Conservation (phyloP, 30 jellyfish, hydroid and myxozoan genomes). For the Aurelia sp. region DNA sequence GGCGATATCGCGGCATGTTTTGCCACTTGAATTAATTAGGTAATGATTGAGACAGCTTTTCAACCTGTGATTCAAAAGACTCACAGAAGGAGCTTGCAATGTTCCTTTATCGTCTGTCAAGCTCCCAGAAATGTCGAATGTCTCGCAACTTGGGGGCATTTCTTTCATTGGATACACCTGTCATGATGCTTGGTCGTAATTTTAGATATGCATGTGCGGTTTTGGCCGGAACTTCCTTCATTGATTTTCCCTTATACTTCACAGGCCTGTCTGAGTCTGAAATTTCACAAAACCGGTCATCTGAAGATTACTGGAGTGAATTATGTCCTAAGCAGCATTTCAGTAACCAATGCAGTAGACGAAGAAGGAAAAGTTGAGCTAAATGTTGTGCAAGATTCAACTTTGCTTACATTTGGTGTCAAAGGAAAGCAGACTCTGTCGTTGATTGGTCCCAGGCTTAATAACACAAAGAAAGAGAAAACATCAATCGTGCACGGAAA, state of each 20-base stretch:
- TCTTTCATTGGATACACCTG: slow-evolving; percentile 5
- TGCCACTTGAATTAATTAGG: no score
- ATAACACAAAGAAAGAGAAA: slow-evolving; percentile 72
- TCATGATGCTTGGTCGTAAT: neutral
- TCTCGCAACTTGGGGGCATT: slow-evolving; percentile 25
- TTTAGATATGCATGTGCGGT: no score
- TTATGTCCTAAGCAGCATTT: slow-evolving; percentile 77
- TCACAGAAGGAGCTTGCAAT: slow-evolving; percentile 69
- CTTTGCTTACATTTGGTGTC: slow-evolving; percentile 75
- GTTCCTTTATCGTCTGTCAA: slow-evolving; percentile 65
- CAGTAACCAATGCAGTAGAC: slow-evolving; percentile 80
- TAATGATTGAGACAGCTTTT: slow-evolving; percentile 28
- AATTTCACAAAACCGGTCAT: slow-evolving; percentile 54
- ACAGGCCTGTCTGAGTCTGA: slow-evolving; percentile 69
- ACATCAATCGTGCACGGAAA: slow-evolving; percentile 57
- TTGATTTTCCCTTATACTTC: neutral
- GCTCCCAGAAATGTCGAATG: slow-evolving; percentile 50
- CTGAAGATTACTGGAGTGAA: slow-evolving; percentile 73
- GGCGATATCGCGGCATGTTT: no score
- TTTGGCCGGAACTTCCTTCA: neutral
- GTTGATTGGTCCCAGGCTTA: slow-evolving; percentile 83
- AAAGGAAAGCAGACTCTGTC: slow-evolving; percentile 71
- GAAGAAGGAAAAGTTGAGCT: slow-evolving; percentile 76
- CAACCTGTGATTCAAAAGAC: slow-evolving; percentile 67
- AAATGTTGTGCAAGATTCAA: slow-evolving; percentile 55